Conservation (phyloP, 2,797 vertebrate species). For the Cossypha heuglini region DNA sequence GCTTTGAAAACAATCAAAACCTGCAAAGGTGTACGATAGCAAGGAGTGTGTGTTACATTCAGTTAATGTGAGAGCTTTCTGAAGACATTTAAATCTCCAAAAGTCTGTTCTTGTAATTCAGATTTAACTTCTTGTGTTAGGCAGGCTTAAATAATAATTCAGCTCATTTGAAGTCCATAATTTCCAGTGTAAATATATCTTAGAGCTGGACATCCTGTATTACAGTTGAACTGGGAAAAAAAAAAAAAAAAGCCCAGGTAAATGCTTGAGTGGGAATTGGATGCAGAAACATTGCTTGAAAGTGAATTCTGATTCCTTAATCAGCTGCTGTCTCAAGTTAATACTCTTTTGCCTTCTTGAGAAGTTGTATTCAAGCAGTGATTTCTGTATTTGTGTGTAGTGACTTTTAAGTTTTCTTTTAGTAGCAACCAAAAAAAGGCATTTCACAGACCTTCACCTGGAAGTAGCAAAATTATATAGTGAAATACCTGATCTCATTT, state of each 20-base stretch:
- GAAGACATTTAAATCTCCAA: background rate
- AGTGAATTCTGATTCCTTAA: background rate
- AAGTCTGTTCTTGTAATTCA: background rate
- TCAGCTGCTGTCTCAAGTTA: background rate
- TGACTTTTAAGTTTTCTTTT: background rate
- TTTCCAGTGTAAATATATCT: background rate
- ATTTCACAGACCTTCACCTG: background rate
- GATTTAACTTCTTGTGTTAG: background rate
- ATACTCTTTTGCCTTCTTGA: background rate
- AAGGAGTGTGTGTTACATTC: rapidly evolving
- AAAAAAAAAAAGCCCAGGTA: background rate
- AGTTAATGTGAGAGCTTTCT: background rate
- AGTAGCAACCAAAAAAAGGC: background rate
- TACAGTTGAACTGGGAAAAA: background rate
- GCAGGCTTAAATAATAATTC: background rate
- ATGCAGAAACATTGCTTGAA: background rate
- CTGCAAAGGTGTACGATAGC: background rate
- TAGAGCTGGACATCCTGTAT: background rate
- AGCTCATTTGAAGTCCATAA: background rate
- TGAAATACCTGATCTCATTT: background rate
- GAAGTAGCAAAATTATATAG: background rate
- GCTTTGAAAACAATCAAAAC: background rate
- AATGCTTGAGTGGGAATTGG: background rate
- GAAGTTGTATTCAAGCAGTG: background rate
- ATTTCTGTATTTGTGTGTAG: background rate